A percentile compares a stretch with the other conserved stretches of the same genome.
Evolutionary conservation across 2,797 vertebrate genomes (phyloP).

Genomic region (Basileuterus tristriatus): DNA sequence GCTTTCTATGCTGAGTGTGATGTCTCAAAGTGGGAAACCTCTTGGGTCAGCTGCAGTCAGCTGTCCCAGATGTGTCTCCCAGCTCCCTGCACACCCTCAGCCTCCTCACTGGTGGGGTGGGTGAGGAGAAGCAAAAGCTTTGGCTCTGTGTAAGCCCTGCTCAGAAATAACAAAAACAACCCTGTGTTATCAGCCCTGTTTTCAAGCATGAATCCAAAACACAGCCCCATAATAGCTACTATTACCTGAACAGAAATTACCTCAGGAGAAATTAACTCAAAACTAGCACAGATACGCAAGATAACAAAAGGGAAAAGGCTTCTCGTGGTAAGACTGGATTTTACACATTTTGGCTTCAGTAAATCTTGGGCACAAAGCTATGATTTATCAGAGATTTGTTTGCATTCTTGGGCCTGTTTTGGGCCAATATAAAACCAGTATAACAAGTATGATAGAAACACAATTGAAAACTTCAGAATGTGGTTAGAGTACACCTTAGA

Average conservation of each 20-base stretch:
- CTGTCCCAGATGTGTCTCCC: not conserved
- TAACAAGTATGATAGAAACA: not conserved
- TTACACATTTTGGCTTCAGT: not conserved
- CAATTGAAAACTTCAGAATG: not conserved
- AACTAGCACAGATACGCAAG: not conserved
- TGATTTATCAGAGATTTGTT: not conserved
- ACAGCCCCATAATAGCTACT: no score
- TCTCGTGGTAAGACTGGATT: not conserved
- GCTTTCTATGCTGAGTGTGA: accelerated
- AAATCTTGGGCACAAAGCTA: not conserved
- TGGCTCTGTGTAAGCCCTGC: not conserved
- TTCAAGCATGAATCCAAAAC: not conserved
- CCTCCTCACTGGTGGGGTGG: accelerated
- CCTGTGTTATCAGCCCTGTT: not conserved
- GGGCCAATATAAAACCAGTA: not conserved
- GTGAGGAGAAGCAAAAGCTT: not conserved
- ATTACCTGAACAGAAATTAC: not conserved
- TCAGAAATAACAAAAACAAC: not conserved
- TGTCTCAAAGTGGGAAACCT: no score
- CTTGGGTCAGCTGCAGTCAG: not conserved
- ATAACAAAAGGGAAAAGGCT: not conserved
- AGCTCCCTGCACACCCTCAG: accelerated
- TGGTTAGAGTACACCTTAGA: not conserved
- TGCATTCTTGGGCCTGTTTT: not conserved
- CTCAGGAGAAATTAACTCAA: not conserved